These are phyloP conservation scores for Botia almorhae DNA, from an alignment of 2,797 vertebrate species.

Conservation along the genomic window DNA sequence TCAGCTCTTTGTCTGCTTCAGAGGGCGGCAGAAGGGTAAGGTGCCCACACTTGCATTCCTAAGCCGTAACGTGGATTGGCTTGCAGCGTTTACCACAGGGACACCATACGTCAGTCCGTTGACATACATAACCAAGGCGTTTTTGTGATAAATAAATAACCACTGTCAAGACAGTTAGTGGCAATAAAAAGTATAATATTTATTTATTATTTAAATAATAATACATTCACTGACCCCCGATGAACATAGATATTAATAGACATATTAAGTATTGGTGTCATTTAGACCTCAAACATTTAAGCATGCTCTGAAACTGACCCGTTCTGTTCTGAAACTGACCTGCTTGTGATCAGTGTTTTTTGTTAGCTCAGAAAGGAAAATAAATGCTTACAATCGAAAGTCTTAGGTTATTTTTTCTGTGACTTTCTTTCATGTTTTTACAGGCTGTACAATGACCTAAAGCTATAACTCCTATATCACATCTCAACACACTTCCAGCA, in stretches of 20 bases:
- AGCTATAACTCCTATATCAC: slow-evolving; percentile 45
- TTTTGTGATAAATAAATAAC: not conserved
- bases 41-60: too few species aligned
- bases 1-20: too few species aligned
- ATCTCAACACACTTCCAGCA: slow-evolving; percentile 45
- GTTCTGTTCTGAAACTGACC: not conserved
- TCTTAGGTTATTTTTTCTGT: not conserved
- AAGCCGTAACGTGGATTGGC: too few species aligned
- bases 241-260: too few species aligned
- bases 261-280: not conserved
- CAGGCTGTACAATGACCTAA: slow-evolving; percentile 32
- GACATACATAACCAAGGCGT: too few species aligned
- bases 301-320: not conserved
- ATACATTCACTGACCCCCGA: too few species aligned
- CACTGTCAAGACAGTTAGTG: not conserved
- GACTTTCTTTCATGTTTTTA: slow-evolving; percentile 32
- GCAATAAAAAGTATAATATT: not conserved
- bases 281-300: not conserved
- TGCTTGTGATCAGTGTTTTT: slow-evolving; percentile 3
- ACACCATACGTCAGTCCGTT: too few species aligned
- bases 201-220: not conserved
- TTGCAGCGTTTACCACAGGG: too few species aligned
- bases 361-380: slow-evolving; percentile 3
- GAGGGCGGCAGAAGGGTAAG: too few species aligned
- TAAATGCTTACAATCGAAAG: not conserved